These are phyloP conservation scores for Drosophila azteca DNA, from an alignment of 1,140 invertebrate genomes.

Conservation along the genomic window DNA sequence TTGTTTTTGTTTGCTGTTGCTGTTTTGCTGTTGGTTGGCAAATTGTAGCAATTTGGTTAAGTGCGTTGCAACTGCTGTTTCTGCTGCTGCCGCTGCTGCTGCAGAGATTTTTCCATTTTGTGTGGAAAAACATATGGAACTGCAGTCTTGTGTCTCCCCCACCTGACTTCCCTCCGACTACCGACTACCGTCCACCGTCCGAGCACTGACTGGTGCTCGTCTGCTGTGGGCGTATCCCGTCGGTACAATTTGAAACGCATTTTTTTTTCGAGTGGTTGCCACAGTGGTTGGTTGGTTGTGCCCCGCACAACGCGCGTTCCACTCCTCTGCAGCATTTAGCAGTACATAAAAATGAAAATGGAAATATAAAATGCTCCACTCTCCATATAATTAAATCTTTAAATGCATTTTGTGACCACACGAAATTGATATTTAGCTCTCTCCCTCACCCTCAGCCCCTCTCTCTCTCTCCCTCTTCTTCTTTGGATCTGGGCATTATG, in stretches of 20 bases:
- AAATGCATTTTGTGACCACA: slow-evolving; percentile 54
- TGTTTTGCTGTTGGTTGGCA: slow-evolving; percentile 49
- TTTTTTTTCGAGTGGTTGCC: slow-evolving; percentile 54
- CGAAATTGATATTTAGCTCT: slow-evolving; percentile 37
- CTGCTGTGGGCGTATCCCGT: slow-evolving; percentile 51
- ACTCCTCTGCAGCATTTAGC: slow-evolving; percentile 81
- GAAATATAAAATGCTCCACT: slow-evolving; percentile 37
- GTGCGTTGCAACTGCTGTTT: slow-evolving; percentile 56
- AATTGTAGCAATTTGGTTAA: slow-evolving; percentile 69
- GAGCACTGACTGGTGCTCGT: not conserved
- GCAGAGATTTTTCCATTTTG: slow-evolving; percentile 4
- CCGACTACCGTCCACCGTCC: not conserved
- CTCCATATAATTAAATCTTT: slow-evolving; percentile 62
- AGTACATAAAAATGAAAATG: slow-evolving; percentile 69
- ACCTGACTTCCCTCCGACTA: not conserved
- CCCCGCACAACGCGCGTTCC: slow-evolving; percentile 13
- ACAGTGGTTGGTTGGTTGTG: slow-evolving; percentile 48
- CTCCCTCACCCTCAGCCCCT: no score
- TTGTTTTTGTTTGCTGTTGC: slow-evolving; percentile 41
- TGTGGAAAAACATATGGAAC: slow-evolving; percentile 23
- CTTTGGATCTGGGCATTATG: slow-evolving; percentile 26
- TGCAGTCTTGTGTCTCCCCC: slow-evolving; percentile 7
- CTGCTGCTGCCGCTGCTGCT: slow-evolving; percentile 32
- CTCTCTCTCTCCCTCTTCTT: not conserved
- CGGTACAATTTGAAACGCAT: slow-evolving; percentile 59